phyloP scores from a whole-genome alignment of 2,797 vertebrate genomes.

The Tinamus major region DNA sequence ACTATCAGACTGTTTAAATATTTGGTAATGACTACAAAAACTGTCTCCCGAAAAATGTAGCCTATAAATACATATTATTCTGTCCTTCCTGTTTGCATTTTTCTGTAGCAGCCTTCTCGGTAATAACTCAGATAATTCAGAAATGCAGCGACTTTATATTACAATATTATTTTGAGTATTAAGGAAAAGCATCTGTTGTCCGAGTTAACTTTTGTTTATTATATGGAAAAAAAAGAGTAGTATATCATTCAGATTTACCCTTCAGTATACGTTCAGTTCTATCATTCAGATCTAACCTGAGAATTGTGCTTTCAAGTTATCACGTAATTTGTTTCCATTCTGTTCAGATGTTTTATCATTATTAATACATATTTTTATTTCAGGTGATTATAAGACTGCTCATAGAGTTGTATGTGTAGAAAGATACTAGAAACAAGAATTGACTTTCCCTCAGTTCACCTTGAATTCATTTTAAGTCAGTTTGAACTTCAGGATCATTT shows the following conservation, averaged over 20 bases:
- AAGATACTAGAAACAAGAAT: neutral
- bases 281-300: constrained; percentile 29
- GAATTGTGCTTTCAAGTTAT: constrained; percentile 22
- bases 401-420: neutral
- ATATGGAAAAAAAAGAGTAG: neutral
- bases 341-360: neutral
- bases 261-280: too few relatives aligned
- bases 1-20: neutral
- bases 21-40: neutral
- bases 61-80: neutral
- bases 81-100: neutral
- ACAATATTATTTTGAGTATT: neutral
- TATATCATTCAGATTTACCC: too few relatives aligned
- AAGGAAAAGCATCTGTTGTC: constrained; percentile 4
- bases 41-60: neutral
- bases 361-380: neutral
- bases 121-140: neutral
- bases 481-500: neutral
- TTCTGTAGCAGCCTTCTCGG: neutral
- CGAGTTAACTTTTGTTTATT: constrained; percentile 27
- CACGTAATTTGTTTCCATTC: neutral
- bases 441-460: neutral
- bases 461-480: neutral
- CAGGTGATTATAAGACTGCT: constrained; percentile 16
- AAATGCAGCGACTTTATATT: neutral